Evolutionary conservation across 2,113 vertebrate genomes (phyloP).

Genomic region (Anolis carolinensis): DNA sequence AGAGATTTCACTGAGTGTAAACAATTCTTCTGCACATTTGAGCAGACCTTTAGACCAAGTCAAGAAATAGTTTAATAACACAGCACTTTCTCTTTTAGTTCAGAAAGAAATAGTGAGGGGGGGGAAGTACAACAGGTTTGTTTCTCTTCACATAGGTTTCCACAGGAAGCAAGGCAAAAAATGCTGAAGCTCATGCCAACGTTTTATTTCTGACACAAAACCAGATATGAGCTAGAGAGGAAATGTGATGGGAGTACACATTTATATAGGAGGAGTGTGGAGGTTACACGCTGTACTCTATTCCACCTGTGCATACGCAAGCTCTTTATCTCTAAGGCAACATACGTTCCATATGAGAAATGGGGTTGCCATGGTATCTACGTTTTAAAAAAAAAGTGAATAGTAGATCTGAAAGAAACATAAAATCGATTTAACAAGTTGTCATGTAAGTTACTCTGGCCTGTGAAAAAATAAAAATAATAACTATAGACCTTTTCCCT

Average conservation of each 20-base stretch:
- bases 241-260: slow-evolving; percentile 28
- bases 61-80: neutral
- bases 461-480: slow-evolving; percentile 56
- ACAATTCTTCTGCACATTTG: neutral
- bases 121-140: neutral
- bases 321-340: slow-evolving; percentile 74
- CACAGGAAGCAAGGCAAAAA: slow-evolving; percentile 10
- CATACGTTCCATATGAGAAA: slow-evolving; percentile 69
- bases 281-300: slow-evolving; percentile 64
- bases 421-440: slow-evolving; percentile 74
- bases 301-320: slow-evolving; percentile 67
- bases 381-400: slow-evolving; percentile 71
- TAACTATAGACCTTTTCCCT: slow-evolving; percentile 37
- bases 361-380: slow-evolving; percentile 73
- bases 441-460: slow-evolving; percentile 70
- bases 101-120: neutral
- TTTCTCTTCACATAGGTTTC: neutral
- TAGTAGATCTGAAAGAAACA: slow-evolving; percentile 73
- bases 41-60: neutral
- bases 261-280: neutral
- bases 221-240: neutral
- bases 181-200: slow-evolving; percentile 36
- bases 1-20: neutral
- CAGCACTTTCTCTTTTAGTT: neutral
- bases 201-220: slow-evolving; percentile 37